Evolutionary conservation across 2,113 vertebrate species (phyloP), one percentile per base, ranked within the genome.

Genomic region (Actinemys pallida): DNA sequence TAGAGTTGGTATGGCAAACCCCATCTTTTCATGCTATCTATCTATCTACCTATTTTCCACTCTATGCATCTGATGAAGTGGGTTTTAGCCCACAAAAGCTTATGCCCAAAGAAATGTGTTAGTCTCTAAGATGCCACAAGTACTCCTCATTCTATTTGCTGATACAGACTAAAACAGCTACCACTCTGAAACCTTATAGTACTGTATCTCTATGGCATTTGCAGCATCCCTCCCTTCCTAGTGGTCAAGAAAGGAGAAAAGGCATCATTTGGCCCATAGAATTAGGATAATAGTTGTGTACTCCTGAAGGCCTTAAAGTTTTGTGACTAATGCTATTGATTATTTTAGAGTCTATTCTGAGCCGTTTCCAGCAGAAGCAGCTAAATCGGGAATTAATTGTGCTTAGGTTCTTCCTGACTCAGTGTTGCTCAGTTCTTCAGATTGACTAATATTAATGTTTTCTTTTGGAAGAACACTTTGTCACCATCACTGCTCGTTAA

Each of bases 211-310:
- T 86, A 83, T 84, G 59, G 42, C 35, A 14, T 8, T 93, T 89
- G 59, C 89, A 92, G 85, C 42, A 2, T 82, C 94, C 90, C 83
- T 59, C 94, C 93, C 93, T 95, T 87, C n/a, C 78, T 16, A 50
- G 24, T 52, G 81, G n/a, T 62, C 1, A 27, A 57, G 81, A 47
- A 84, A 42, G 47, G 29, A 84, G 27, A 47, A 93, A 95, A 90
- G 83, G 79, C 87, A 84, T 0, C 0, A 14, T 90, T 87, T 92
- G 29, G 42, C 79, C 83, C 45, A 47, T 35, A 65, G 11, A 10
- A 31, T 27, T 47, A 72, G n/a, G 22, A 39, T 76, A 57, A 20
- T 25, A 52, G 24, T 25, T 50, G 47, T 8, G 3, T 16, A 10
- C 27, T n/a, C 22, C 62, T 31, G 79, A 84, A 75, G 10, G 19